These are phyloP conservation scores for Naja naja DNA, from an alignment of 2,113 vertebrate species.

Conservation along the genomic window DNA sequence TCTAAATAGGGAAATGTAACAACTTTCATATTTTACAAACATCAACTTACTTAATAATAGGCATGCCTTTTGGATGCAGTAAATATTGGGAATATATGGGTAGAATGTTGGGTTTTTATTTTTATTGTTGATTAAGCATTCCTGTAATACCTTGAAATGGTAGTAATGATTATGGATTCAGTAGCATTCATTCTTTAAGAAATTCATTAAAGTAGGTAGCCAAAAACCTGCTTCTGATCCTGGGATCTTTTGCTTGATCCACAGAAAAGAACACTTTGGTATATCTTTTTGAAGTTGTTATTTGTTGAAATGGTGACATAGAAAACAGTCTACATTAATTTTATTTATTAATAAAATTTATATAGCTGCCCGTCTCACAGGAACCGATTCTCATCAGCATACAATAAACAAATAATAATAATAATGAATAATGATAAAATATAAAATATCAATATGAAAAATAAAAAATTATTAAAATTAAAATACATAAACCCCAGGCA, in stretches of 20 bases:
- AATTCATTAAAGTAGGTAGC: neutral
- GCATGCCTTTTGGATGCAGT: neutral
- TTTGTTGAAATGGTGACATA: neutral
- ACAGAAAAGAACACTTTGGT: neutral
- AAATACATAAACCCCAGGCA: neutral
- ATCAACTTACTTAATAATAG: neutral
- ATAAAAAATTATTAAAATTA: neutral
- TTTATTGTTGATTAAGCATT: neutral
- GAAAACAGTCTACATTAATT: neutral
- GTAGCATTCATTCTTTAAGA: neutral
- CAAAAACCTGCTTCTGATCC: neutral
- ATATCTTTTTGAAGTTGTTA: neutral
- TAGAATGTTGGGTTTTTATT: neutral
- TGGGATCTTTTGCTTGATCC: neutral
- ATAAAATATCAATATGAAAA: neutral
- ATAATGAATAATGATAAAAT: neutral
- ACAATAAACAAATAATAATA: neutral
- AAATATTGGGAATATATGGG: neutral
- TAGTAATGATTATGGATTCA: neutral
- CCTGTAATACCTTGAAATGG: neutral
- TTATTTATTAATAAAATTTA: neutral
- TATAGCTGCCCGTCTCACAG: neutral
- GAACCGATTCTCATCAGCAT: neutral
- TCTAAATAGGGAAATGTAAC: neutral
- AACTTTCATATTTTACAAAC: neutral